Conservation (phyloP, 2,888 invertebrate species). For the Hesperia comma region DNA sequence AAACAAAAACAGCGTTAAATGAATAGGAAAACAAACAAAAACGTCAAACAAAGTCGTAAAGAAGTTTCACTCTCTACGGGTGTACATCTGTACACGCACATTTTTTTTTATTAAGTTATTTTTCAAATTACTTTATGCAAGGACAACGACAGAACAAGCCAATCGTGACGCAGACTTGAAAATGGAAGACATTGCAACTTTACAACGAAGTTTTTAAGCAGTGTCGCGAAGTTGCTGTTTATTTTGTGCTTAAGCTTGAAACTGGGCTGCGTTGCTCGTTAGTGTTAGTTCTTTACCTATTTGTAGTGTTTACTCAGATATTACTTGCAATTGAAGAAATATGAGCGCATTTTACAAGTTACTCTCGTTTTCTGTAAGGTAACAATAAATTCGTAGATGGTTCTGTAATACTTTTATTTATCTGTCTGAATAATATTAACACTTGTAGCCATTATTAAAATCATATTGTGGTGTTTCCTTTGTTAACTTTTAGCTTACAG, state of each 20-base stretch:
- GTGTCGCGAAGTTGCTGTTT: constrained; percentile 21
- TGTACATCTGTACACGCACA: too few species aligned
- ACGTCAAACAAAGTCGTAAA: too few species aligned
- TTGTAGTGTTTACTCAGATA: constrained; percentile 6
- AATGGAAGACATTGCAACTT: constrained; percentile 31
- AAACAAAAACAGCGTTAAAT: too few species aligned
- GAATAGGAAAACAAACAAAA: too few species aligned
- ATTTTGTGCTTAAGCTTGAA: constrained; percentile 20
- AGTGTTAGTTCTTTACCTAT: constrained; percentile 29
- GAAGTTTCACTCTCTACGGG: too few species aligned
- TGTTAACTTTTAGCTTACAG: constrained; percentile 20
- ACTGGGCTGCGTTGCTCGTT: constrained; percentile 30
- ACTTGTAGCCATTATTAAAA: too few species aligned
- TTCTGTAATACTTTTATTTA: too few species aligned
- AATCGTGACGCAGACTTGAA: constrained; percentile 8
- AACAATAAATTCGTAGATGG: not conserved
- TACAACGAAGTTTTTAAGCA: constrained; percentile 23
- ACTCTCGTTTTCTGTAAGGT: constrained; percentile 13
- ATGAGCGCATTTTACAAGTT: not conserved
- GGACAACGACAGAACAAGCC: constrained; percentile 9
- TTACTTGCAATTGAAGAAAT: not conserved
- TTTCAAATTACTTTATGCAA: not conserved
- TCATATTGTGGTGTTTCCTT: constrained; percentile 1
- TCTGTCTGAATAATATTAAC: not conserved
- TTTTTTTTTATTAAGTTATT: too few species aligned